These are phyloP conservation scores for Leiothrix lutea DNA, from an alignment of 2,113 vertebrate species.

Conservation along the genomic window DNA sequence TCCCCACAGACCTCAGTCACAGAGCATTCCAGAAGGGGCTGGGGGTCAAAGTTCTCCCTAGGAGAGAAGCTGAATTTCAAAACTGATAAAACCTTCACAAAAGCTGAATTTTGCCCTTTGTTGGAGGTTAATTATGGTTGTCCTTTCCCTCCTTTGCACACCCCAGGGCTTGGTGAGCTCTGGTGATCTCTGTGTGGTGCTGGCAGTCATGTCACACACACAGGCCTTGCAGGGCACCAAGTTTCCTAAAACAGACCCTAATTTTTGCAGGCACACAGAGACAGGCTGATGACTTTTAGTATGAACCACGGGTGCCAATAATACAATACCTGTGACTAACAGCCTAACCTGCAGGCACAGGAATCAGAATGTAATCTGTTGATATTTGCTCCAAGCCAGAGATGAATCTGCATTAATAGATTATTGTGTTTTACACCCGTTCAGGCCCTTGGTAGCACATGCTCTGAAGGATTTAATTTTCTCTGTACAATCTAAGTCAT, in stretches of 20 bases:
- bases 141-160: neutral
- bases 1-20: neutral
- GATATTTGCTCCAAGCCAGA: neutral
- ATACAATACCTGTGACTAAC: neutral
- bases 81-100: neutral
- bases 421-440: neutral
- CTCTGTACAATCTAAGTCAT: neutral
- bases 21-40: neutral
- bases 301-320: neutral
- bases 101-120: neutral
- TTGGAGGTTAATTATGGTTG: neutral
- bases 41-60: neutral
- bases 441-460: neutral
- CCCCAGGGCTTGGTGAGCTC: neutral
- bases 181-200: fast-evolving
- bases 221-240: neutral
- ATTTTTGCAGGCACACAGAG: neutral
- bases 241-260: neutral
- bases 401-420: neutral
- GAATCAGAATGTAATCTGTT: neutral
- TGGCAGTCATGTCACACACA: neutral
- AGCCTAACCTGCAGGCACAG: neutral
- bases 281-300: neutral
- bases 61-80: neutral
- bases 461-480: neutral